phyloP scores from a whole-genome alignment of 1,140 invertebrate genomes.

The Tetramorium alpestre region DNA sequence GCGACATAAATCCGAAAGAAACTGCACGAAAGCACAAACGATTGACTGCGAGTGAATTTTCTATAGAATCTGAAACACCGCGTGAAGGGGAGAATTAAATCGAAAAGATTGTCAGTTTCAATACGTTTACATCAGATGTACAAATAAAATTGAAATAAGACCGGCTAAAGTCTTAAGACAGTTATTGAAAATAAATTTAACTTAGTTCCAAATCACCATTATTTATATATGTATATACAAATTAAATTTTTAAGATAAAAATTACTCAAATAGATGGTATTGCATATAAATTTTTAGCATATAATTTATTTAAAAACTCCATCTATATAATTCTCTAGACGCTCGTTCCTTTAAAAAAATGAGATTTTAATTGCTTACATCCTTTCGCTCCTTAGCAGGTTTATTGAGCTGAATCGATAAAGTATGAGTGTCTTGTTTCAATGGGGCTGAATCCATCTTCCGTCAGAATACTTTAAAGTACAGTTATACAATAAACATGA shows the following conservation, averaged over 20 bases:
- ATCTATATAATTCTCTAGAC: not conserved
- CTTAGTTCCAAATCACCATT: not conserved
- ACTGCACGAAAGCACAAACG: not conserved
- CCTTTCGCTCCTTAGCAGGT: not conserved
- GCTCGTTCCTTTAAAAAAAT: not conserved
- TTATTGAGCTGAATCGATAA: conserved; percentile 41
- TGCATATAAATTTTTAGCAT: not conserved
- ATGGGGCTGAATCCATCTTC: conserved; percentile 32
- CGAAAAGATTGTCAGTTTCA: not conserved
- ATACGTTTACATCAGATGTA: not conserved
- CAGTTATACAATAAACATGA: conserved; percentile 53
- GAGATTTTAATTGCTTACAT: not conserved
- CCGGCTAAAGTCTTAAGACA: not conserved
- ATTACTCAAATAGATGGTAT: not conserved
- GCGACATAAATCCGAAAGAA: not conserved
- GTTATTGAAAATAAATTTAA: not conserved
- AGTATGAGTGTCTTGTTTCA: conserved; percentile 24
- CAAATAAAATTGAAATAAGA: not conserved
- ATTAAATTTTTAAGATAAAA: not conserved
- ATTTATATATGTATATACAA: not conserved
- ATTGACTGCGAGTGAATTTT: not conserved
- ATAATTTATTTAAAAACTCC: not conserved
- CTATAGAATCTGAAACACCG: not conserved
- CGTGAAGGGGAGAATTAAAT: not conserved
- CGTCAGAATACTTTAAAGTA: conserved; percentile 15